phyloP scores from a whole-genome alignment of 2,888 invertebrate species.

The Clitarchus hookeri region DNA sequence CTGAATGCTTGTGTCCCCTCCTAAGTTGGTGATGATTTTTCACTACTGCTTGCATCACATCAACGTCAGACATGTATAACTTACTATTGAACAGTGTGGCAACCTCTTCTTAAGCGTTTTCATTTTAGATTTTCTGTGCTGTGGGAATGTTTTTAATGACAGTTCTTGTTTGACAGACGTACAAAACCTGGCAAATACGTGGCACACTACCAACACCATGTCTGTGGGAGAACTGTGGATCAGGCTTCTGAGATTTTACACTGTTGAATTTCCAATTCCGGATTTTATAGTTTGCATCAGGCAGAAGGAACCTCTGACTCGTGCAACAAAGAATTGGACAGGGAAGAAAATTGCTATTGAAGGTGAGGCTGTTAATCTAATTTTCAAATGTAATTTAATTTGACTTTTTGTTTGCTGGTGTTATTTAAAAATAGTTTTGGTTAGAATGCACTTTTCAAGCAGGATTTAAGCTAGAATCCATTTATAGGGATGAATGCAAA shows the following conservation, averaged over 20 bases:
- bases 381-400: background rate
- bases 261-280: conserved; percentile 57
- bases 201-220: conserved; percentile 52
- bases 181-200: conserved; percentile 27
- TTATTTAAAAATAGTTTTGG: too few species aligned
- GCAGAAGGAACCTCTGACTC: conserved; percentile 53
- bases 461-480: too few species aligned
- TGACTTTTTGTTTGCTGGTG: background rate
- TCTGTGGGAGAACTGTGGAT: conserved; percentile 58
- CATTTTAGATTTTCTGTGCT: too few species aligned
- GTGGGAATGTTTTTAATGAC: too few species aligned
- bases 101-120: too few species aligned
- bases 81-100: too few species aligned
- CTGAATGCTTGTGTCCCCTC: too few species aligned
- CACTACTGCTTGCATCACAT: too few species aligned
- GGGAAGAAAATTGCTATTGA: conserved; percentile 52
- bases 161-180: conserved; percentile 31
- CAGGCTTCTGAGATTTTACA: conserved; percentile 59
- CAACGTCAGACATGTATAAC: too few species aligned
- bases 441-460: too few species aligned
- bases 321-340: conserved; percentile 50
- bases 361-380: conserved; percentile 45
- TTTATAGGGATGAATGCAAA: too few species aligned
- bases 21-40: too few species aligned
- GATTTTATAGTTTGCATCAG: conserved; percentile 58